Conservation (phyloP, 2,113 vertebrate genomes). For the Mastomys coucha region DNA sequence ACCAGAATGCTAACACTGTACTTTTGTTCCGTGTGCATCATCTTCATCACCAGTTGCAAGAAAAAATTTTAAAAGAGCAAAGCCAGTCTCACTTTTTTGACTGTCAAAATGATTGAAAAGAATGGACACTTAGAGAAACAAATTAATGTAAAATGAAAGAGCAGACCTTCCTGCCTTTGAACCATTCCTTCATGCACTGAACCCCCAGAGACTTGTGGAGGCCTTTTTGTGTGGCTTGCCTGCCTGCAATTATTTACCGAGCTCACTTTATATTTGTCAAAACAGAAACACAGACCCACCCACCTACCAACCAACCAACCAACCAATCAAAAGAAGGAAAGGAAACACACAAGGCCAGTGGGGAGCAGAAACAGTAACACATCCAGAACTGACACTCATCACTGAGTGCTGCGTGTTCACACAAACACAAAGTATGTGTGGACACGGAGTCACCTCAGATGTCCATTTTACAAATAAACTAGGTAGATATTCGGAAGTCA, state of each 20-base stretch:
- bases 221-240: not conserved
- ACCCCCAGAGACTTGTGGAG: not conserved
- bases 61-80: not conserved
- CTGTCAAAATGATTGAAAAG: not conserved
- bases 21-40: not conserved
- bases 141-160: not conserved
- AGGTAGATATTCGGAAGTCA: not conserved
- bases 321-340: not conserved
- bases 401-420: not conserved
- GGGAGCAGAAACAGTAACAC: not conserved
- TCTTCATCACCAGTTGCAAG: not conserved
- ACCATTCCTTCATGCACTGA: not conserved
- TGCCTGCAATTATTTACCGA: not conserved
- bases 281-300: not conserved
- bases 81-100: not conserved
- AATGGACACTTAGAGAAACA: not conserved
- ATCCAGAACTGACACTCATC: not conserved
- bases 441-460: not conserved
- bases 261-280: not conserved
- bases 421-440: not conserved
- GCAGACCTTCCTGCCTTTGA: not conserved
- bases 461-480: conserved; percentile 34
- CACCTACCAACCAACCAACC: no score
- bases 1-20: not conserved
- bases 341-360: not conserved